Percentiles rank a stretch among this genome's conserved stretches.
These are phyloP conservation scores for Puffinus mauretanicus DNA, from an alignment of 2,113 vertebrate species.

Conservation along the genomic window DNA sequence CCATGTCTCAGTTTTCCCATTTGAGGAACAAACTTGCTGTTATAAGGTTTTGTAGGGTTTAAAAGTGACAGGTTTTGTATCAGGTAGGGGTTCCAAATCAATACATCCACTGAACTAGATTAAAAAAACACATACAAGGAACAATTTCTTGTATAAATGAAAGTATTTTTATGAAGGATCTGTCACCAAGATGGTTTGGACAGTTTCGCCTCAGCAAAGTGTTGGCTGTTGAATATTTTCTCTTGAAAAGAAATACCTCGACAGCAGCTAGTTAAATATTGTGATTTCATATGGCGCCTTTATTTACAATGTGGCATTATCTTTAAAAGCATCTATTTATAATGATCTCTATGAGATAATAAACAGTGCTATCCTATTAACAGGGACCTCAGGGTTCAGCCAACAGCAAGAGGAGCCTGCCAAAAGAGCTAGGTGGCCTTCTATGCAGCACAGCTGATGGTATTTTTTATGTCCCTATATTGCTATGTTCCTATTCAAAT, in stretches of 20 bases:
- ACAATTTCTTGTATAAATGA: background rate
- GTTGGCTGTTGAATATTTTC: background rate
- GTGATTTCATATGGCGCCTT: conserved; percentile 41
- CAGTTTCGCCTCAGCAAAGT: background rate
- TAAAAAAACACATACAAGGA: background rate
- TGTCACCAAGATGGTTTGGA: background rate
- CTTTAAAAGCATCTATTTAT: conserved; percentile 55
- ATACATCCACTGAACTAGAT: background rate
- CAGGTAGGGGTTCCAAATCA: background rate
- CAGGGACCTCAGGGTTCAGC: conserved; percentile 43
- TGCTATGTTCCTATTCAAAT: background rate
- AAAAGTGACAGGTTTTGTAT: background rate
- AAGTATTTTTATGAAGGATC: background rate
- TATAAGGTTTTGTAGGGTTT: background rate
- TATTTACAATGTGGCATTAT: conserved; percentile 56
- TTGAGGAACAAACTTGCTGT: background rate
- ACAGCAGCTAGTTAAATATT: conserved; percentile 56
- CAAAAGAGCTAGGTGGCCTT: conserved; percentile 63
- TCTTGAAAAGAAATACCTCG: conserved; percentile 12
- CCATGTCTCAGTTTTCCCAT: background rate
- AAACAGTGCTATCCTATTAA: conserved; percentile 57
- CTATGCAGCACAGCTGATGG: background rate
- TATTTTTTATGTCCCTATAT: background rate
- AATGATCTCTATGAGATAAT: conserved; percentile 57
- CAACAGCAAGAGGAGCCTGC: conserved; percentile 43